Evolutionary conservation across 1,140 invertebrate species (phyloP), one percentile per base, ranked within the genome.

Genomic region (Papilio xuthus): DNA sequence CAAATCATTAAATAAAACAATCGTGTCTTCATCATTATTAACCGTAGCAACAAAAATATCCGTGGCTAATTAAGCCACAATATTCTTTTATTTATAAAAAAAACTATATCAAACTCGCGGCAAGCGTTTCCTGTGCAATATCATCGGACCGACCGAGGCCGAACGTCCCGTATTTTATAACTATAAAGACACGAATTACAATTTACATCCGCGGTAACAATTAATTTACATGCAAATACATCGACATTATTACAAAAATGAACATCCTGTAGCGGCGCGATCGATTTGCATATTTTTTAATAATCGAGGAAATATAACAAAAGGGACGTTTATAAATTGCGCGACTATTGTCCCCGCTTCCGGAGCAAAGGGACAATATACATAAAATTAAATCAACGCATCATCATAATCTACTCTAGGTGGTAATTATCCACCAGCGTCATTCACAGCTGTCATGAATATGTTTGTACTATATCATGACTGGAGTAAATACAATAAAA

Each of bases 261-360:
- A 88, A 86, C 92, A 93, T 93, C 92, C 92, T 92, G 91, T 88
- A 86, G 87, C 81, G 80, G 80, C 83, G 84, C 90, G 84, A 92
- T 93, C 87, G 92, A 93, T 93, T 93, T 92, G 92, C 92, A 93
- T 93, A 93, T 93, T 93, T 93, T 93, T 93, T 91, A 90, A 88
- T 91, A 90, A 89, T 89, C 87, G 87, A 85, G 84, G 83, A 88
- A 87, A 86, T 89, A 90, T 86, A 91, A 93, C 92, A 93, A 93
- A 90, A 88, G 89, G 83, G 78, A 82, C 80, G 73, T 86, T 88
- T 88, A 91, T 88, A 85, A 88, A 89, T 89, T 84, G 82, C 81
- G 82, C 74, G 56, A 81, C 92, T 85, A 89, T 93, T 91, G 91
- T 92, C 85, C 83, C 84, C 80, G 85, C 86, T 92, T 93, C 92